phyloP scores from a whole-genome alignment of 2,888 invertebrate genomes.

The Endotricha flammealis region DNA sequence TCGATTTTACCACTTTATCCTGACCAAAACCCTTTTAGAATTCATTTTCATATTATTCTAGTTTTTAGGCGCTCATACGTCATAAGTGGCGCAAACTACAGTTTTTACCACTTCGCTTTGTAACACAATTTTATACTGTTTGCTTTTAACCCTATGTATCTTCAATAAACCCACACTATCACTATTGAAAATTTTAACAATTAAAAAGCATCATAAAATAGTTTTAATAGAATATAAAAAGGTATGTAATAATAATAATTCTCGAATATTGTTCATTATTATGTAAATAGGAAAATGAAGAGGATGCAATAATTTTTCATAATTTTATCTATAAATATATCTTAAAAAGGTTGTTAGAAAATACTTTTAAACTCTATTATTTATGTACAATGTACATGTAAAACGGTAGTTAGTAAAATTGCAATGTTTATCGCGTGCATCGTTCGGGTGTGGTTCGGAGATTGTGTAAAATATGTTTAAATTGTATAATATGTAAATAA shows the following conservation, averaged over 20 bases:
- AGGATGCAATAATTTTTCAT: constrained; percentile 71
- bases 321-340: constrained; percentile 58
- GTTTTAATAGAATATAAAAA: constrained; percentile 35
- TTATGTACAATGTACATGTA: constrained; percentile 71
- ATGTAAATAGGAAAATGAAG: constrained; percentile 55
- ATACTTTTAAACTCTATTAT: constrained; percentile 47
- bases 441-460: constrained; percentile 42
- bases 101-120: constrained; percentile 56
- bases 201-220: constrained; percentile 31
- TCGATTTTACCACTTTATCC: constrained; percentile 38
- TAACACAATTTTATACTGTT: constrained; percentile 41
- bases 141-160: constrained; percentile 47
- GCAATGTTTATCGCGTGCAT: constrained; percentile 55
- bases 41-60: constrained; percentile 48
- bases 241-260: too few species aligned
- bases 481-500: constrained; percentile 76
- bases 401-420: constrained; percentile 68
- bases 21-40: constrained; percentile 53
- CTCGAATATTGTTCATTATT: constrained; percentile 42
- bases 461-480: constrained; percentile 61
- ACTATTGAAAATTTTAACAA: constrained; percentile 36
- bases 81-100: constrained; percentile 29
- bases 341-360: constrained; percentile 53
- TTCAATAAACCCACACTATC: constrained; percentile 31
- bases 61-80: constrained; percentile 47